A percentile compares a stretch with the other conserved stretches of the same genome.
phyloP scores from a whole-genome alignment of 2,888 invertebrate genomes.

The Agrochola lychnidis region DNA sequence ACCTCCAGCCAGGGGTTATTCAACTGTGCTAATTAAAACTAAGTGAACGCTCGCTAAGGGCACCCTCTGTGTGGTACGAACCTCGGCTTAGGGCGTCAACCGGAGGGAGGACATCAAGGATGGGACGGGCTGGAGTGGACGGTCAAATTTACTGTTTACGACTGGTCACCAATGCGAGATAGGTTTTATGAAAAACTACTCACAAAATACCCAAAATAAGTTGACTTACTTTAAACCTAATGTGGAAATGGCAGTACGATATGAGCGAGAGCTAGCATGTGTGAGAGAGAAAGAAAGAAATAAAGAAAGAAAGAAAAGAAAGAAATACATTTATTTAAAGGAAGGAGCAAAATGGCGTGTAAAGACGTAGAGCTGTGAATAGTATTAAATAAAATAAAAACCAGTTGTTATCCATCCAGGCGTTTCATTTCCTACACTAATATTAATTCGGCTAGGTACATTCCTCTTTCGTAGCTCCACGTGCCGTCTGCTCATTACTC shows the following conservation, averaged over 20 bases:
- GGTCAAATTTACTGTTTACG: not conserved
- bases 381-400: not conserved
- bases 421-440: not conserved
- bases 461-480: constrained; percentile 48
- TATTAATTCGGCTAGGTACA: not conserved
- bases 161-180: not conserved
- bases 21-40: too few species aligned
- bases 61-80: too few species aligned
- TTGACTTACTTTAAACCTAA: not conserved
- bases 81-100: too few species aligned
- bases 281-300: too few species aligned
- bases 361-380: too few species aligned
- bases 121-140: too few species aligned
- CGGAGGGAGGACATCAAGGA: too few species aligned
- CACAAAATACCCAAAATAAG: not conserved
- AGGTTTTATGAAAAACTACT: not conserved
- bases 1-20: too few species aligned
- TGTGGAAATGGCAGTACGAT: not conserved
- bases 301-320: too few species aligned
- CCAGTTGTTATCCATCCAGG: not conserved
- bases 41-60: too few species aligned
- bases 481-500: constrained; percentile 60
- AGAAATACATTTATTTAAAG: too few species aligned
- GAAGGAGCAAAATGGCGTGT: too few species aligned
- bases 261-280: not conserved